These are phyloP conservation scores for Sciurus carolinensis DNA, from an alignment of 2,797 vertebrate species.

Conservation along the genomic window DNA sequence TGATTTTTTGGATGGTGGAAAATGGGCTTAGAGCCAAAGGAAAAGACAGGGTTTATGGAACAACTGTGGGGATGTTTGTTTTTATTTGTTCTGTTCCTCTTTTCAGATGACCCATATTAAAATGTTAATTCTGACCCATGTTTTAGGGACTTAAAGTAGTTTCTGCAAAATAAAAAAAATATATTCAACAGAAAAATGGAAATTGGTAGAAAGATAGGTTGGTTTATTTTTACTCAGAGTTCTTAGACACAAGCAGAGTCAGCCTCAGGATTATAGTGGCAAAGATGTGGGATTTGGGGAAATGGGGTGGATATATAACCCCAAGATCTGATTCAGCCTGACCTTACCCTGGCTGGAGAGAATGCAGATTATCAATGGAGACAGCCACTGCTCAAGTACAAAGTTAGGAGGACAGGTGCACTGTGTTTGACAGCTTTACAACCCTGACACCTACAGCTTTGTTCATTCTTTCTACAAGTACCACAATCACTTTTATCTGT, in stretches of 20 bases:
- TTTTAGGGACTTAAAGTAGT: background rate
- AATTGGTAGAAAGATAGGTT: background rate
- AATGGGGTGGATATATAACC: background rate
- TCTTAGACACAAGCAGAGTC: background rate
- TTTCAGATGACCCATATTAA: constrained; percentile 56
- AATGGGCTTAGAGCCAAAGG: constrained; percentile 36
- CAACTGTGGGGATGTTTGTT: constrained; percentile 59
- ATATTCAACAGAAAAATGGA: background rate
- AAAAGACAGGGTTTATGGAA: constrained; percentile 11
- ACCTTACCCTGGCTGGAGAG: background rate
- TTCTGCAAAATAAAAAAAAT: constrained; percentile 58
- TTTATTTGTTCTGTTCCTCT: constrained; percentile 54
- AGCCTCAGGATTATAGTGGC: background rate
- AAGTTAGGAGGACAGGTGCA: background rate
- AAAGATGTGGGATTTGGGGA: background rate
- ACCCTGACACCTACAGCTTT: background rate
- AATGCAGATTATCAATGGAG: background rate
- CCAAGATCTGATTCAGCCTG: background rate
- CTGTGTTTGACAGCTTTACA: background rate
- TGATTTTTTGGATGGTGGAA: constrained; percentile 41
- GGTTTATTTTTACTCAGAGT: background rate
- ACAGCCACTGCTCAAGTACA: background rate
- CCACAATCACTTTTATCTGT: background rate
- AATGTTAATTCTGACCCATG: constrained; percentile 1
- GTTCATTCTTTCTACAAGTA: background rate